Evolutionary conservation across 2,113 vertebrate species (phyloP).

Genomic region (Thalassarche chlororhynchos): DNA sequence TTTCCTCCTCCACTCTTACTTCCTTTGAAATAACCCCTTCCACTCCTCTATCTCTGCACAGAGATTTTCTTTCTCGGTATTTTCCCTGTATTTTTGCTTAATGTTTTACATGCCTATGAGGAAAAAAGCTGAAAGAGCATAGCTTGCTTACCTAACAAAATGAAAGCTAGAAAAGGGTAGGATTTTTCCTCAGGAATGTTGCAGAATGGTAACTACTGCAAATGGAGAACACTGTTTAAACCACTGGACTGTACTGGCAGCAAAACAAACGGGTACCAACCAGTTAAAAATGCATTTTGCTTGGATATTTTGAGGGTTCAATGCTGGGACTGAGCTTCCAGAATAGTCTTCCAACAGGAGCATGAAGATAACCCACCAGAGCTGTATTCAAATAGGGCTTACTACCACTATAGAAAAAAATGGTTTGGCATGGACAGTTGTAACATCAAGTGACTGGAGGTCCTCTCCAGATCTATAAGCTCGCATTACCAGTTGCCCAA

Average conservation of each 20-base stretch:
- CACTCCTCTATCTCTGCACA: not conserved
- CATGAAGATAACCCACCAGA: not conserved
- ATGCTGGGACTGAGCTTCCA: not conserved
- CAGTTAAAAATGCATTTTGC: not conserved
- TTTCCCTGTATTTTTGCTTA: not conserved
- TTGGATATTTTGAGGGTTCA: not conserved
- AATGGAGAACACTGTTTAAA: not conserved
- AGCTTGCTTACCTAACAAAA: not conserved
- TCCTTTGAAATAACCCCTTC: not conserved
- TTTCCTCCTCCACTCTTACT: not conserved
- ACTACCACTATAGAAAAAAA: not conserved
- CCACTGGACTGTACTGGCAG: not conserved
- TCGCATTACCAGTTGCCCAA: not conserved
- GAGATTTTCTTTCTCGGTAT: not conserved
- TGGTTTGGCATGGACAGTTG: not conserved
- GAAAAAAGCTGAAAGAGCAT: not conserved
- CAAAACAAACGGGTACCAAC: not conserved
- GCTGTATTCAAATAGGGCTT: not conserved
- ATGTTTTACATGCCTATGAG: not conserved
- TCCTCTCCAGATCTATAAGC: not conserved
- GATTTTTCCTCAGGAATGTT: not conserved
- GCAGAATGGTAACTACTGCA: not conserved
- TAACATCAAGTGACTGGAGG: not conserved
- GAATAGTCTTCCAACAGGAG: not conserved
- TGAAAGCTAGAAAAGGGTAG: not conserved